These are phyloP conservation scores for Crambe crambe DNA, from an alignment of 37 sponge, comb jelly and placozoan species.

Conservation along the genomic window DNA sequence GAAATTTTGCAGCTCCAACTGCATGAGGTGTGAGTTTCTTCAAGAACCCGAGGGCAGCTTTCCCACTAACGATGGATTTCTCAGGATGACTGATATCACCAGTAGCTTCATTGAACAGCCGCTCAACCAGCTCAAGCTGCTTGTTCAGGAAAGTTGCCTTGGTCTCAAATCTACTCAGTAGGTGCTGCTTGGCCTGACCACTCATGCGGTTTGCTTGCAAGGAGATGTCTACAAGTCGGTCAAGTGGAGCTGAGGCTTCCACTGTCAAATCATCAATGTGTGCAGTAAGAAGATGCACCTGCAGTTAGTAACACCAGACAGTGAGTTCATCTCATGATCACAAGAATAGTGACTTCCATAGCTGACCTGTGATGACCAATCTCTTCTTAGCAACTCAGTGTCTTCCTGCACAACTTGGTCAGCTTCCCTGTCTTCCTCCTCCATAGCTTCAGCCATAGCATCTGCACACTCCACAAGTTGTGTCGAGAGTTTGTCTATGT, in stretches of 20 bases:
- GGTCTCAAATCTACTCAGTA: slow-evolving; percentile 45
- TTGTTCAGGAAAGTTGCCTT: slow-evolving; percentile 14
- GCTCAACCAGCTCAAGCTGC: slow-evolving; percentile 34
- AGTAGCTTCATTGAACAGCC: not conserved
- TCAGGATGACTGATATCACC: not conserved
- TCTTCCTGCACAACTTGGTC: slow-evolving; percentile 53
- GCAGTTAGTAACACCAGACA: not conserved
- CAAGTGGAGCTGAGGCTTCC: slow-evolving; percentile 64
- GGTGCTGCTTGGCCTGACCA: slow-evolving; percentile 51
- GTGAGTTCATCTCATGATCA: not conserved
- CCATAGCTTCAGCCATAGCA: slow-evolving; percentile 11
- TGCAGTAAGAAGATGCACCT: slow-evolving; percentile 83
- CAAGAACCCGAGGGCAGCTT: slow-evolving; percentile 39
- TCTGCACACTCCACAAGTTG: slow-evolving; percentile 58
- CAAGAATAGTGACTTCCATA: not conserved
- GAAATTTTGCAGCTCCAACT: slow-evolving; percentile 46
- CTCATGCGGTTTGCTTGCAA: slow-evolving; percentile 52
- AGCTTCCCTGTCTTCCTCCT: slow-evolving; percentile 5
- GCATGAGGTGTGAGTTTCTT: slow-evolving; percentile 71
- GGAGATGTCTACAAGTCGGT: slow-evolving; percentile 58
- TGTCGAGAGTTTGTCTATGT: slow-evolving; percentile 38
- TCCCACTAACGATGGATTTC: not conserved
- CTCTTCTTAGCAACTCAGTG: slow-evolving; percentile 62
- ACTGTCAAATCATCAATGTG: slow-evolving; percentile 82
- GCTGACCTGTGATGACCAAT: slow-evolving; percentile 86